phyloP scores from a whole-genome alignment of 2,888 invertebrate species.

The Brenthis daphne region DNA sequence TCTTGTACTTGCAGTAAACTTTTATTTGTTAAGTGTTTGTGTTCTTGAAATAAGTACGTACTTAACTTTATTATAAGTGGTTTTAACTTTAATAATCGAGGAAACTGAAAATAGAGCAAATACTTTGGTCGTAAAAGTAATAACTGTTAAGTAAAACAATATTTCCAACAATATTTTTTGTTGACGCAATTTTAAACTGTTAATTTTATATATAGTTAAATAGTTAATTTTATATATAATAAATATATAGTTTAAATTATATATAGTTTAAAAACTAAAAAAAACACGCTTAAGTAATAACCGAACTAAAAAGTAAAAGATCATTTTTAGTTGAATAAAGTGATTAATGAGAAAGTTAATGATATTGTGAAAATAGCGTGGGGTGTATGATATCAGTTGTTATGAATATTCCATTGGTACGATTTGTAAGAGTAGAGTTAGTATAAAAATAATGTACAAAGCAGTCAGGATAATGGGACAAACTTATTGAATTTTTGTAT shows the following conservation, averaged over 20 bases:
- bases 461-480: no score
- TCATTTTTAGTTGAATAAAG: no score
- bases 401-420: no score
- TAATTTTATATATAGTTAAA: not conserved
- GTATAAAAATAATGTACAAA: no score
- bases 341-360: no score
- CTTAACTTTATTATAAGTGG: slow-evolving; percentile 16
- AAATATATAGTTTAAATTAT: not conserved
- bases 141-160: slow-evolving; percentile 10
- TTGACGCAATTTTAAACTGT: slow-evolving; percentile 5
- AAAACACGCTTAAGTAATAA: no score
- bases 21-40: slow-evolving; percentile 16
- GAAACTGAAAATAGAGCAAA: slow-evolving; percentile 15
- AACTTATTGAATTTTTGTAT: no score
- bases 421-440: no score
- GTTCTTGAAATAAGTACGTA: slow-evolving; percentile 18
- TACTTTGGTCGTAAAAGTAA: slow-evolving; percentile 15
- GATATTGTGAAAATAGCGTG: no score
- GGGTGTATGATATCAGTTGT: no score
- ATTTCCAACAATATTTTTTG: slow-evolving; percentile 7
- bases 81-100: slow-evolving; percentile 14
- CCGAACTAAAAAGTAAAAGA: no score
- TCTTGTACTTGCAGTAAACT: slow-evolving; percentile 5
- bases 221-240: no score
- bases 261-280: not conserved